Conservation (phyloP, 2,888 invertebrate genomes). For the Antheraea assamensis region DNA sequence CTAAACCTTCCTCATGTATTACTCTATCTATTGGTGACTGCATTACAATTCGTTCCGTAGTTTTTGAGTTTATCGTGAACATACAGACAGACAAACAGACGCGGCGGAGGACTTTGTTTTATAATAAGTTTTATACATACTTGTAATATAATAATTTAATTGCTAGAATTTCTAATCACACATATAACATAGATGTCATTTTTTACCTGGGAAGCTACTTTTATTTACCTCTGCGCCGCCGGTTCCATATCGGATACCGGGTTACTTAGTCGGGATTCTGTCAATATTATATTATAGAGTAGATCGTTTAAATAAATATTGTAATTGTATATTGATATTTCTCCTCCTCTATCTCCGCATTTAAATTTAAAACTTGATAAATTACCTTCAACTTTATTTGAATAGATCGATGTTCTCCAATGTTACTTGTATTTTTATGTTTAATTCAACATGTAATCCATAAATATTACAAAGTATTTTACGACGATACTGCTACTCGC, state of each 20-base stretch:
- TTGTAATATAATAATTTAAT: background rate
- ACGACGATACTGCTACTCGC: no score
- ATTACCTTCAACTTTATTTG: background rate
- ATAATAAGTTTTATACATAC: no score
- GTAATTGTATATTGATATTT: constrained; percentile 18
- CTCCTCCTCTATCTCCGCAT: background rate
- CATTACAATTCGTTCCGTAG: no score
- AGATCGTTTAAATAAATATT: constrained; percentile 38
- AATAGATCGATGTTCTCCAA: no score
- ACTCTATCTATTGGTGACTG: no score
- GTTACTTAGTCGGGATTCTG: constrained; percentile 30
- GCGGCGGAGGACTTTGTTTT: no score
- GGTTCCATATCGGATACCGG: background rate
- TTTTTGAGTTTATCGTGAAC: no score
- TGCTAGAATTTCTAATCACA: background rate
- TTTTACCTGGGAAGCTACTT: background rate
- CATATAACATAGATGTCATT: background rate
- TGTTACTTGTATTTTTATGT: no score
- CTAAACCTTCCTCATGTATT: no score
- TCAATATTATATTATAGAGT: constrained; percentile 56
- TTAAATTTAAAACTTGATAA: background rate
- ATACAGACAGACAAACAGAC: no score
- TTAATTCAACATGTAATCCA: no score
- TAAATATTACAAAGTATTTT: no score
- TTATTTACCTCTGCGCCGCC: background rate